Evolutionary conservation across 2,113 vertebrate genomes (phyloP).

Genomic region (Corydoras sp.): DNA sequence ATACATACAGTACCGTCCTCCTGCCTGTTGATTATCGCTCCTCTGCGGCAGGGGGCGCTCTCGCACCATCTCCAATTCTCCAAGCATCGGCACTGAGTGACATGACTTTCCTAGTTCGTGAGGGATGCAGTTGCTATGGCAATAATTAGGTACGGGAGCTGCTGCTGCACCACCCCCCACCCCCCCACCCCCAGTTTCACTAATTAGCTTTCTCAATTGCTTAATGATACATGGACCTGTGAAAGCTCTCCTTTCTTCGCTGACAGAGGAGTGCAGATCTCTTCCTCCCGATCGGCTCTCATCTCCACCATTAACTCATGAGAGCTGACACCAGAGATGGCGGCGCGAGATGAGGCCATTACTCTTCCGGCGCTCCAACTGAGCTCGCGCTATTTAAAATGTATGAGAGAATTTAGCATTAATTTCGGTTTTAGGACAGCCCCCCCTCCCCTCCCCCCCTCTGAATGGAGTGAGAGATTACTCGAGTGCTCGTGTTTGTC

Average conservation of each 20-base stretch:
- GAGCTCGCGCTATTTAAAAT: slow-evolving; percentile 35
- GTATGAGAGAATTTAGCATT: slow-evolving; percentile 34
- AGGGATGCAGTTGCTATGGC: slow-evolving; percentile 68
- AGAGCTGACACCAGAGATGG: slow-evolving; percentile 57
- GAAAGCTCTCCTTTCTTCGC: slow-evolving; percentile 68
- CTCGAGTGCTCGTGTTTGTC: slow-evolving; percentile 29
- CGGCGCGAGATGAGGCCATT: slow-evolving; percentile 62
- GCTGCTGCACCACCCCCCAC: slow-evolving; percentile 48
- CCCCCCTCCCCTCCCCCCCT: slow-evolving; percentile 28
- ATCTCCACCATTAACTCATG: slow-evolving; percentile 70
- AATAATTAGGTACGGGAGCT: slow-evolving; percentile 72
- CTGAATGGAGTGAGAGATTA: slow-evolving; percentile 30
- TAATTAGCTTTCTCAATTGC: slow-evolving; percentile 78
- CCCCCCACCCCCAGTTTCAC: slow-evolving; percentile 48
- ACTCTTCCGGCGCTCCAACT: slow-evolving; percentile 52
- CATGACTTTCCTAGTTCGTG: slow-evolving; percentile 46
- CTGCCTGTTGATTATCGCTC: neutral
- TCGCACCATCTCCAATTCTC: slow-evolving; percentile 39
- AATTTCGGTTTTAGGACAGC: slow-evolving; percentile 25
- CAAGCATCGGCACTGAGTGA: slow-evolving; percentile 13
- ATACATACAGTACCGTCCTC: neutral
- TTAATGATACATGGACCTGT: slow-evolving; percentile 77
- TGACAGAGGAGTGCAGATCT: slow-evolving; percentile 70
- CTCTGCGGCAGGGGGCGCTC: slow-evolving; percentile 62
- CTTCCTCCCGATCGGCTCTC: slow-evolving; percentile 55